Percentiles rank a stretch among this genome's conserved stretches.
These are phyloP conservation scores for Schizaphis graminum DNA, from an alignment of 2,888 invertebrate genomes.

Conservation along the genomic window DNA sequence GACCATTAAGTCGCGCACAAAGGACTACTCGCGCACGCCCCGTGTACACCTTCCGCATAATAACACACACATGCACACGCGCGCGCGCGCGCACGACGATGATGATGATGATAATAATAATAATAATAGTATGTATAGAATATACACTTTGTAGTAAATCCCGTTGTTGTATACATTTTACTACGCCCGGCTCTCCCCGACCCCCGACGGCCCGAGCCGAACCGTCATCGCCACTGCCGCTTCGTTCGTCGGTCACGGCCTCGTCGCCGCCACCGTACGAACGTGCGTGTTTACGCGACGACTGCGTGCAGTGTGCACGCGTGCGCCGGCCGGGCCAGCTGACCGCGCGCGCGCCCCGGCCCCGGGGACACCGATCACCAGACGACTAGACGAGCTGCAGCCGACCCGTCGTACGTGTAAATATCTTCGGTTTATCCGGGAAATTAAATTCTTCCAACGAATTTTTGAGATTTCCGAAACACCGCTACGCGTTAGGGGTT, in stretches of 20 bases:
- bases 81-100: not conserved
- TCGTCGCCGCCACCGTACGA: constrained; percentile 17
- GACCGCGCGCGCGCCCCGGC: constrained; percentile 30
- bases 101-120: not conserved
- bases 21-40: constrained; percentile 60
- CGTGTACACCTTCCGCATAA: constrained; percentile 45
- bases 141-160: constrained; percentile 58
- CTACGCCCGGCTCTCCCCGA: constrained; percentile 45
- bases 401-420: not conserved
- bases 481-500: not conserved
- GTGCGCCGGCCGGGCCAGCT: not conserved
- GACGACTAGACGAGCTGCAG: not conserved
- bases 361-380: not conserved
- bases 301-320: constrained; percentile 18
- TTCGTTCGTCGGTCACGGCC: constrained; percentile 35
- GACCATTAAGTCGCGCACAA: constrained; percentile 18
- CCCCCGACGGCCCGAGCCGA: not conserved
- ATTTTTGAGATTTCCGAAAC: not conserved
- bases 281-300: constrained; percentile 42
- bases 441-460: not conserved
- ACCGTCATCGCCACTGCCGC: not conserved
- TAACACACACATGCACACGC: constrained; percentile 28
- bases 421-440: not conserved
- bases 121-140: not conserved
- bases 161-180: constrained; percentile 62